phyloP scores from a whole-genome alignment of 2,888 invertebrate genomes.

The Mylabris sibirica region DNA sequence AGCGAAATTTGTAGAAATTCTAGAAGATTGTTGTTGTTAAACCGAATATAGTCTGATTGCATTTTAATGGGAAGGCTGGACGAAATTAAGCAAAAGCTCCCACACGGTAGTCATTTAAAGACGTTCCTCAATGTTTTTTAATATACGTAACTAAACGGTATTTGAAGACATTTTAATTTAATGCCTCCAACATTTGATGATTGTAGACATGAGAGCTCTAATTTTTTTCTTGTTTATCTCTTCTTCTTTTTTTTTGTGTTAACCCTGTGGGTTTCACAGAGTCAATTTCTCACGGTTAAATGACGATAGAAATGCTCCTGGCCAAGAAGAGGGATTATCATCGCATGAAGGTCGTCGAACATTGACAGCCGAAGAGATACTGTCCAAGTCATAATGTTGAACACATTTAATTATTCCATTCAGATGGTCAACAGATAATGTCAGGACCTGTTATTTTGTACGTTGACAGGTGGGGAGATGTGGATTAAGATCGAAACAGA shows the following conservation, averaged over 20 bases:
- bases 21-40: background rate
- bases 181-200: conserved; percentile 30
- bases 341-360: conserved; percentile 31
- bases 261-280: background rate
- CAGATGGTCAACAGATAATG: conserved; percentile 46
- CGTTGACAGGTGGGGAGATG: conserved; percentile 48
- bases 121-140: conserved; percentile 39
- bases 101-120: conserved; percentile 52
- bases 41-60: conserved; percentile 43
- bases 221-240: background rate
- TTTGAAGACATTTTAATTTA: conserved; percentile 53
- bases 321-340: conserved; percentile 10
- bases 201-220: background rate
- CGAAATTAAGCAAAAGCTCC: conserved; percentile 43
- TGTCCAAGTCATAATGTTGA: conserved; percentile 42
- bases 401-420: conserved; percentile 48
- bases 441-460: conserved; percentile 45
- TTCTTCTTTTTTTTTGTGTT: no score
- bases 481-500: conserved; percentile 36
- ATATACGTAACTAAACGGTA: conserved; percentile 44
- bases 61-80: conserved; percentile 50
- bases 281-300: conserved; percentile 39
- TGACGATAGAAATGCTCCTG: conserved; percentile 17
- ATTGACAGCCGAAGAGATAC: conserved; percentile 37
- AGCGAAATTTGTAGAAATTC: background rate